Conservation (phyloP, 2,113 vertebrate species). For the Catharus minimus region DNA sequence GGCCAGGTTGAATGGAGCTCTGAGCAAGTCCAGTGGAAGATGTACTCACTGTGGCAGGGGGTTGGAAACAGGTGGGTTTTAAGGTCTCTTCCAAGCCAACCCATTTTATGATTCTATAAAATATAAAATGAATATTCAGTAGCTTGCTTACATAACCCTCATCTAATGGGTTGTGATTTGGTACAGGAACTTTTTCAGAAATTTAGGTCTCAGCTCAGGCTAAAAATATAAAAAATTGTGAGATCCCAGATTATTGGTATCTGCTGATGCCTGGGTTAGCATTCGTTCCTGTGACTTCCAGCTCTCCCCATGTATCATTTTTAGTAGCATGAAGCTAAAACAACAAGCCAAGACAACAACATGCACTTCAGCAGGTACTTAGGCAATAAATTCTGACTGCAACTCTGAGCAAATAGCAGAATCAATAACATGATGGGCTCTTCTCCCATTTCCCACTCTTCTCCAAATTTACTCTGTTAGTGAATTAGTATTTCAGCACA, state of each 20-base stretch:
- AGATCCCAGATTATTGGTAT: background rate
- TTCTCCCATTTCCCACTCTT: background rate
- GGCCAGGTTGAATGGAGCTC: too few species aligned
- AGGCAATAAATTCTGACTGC: background rate
- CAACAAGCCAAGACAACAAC: background rate
- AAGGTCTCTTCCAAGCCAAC: background rate
- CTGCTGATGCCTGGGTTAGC: background rate
- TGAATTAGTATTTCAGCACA: background rate
- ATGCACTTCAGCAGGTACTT: background rate
- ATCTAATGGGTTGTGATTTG: background rate
- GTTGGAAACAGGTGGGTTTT: rapidly evolving
- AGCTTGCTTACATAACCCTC: background rate
- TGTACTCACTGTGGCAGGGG: rapidly evolving
- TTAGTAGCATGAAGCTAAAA: background rate
- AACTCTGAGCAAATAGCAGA: background rate
- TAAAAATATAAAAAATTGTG: background rate
- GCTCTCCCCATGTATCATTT: background rate
- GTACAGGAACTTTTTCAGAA: background rate
- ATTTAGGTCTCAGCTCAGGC: background rate
- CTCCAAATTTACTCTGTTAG: background rate
- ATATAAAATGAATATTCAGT: background rate
- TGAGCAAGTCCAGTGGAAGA: background rate
- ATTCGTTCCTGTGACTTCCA: background rate
- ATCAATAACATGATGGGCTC: background rate
- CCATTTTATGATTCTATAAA: background rate